Conservation (phyloP, 2,797 vertebrate species). For the Falco rusticolus region DNA sequence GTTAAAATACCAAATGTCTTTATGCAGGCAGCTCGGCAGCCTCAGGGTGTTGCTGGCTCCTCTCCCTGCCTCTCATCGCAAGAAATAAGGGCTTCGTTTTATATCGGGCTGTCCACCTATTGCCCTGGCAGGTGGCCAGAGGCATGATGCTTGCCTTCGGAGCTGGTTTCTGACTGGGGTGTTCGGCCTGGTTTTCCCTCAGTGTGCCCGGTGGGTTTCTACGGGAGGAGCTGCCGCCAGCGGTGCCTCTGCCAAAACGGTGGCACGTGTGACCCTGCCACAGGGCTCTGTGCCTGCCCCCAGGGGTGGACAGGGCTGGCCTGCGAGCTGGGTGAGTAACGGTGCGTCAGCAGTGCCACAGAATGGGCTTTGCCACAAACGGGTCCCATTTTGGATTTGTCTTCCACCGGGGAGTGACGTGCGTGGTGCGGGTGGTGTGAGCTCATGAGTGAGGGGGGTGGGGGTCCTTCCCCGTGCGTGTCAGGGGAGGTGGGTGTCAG, state of each 20-base stretch:
- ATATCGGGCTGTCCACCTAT: accelerated
- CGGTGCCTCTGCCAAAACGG: slow-evolving; percentile 89
- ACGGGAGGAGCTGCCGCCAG: slow-evolving; percentile 82
- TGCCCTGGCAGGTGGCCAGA: accelerated
- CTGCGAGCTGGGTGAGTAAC: slow-evolving; percentile 87
- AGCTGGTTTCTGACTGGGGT: background rate
- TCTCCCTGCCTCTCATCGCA: background rate
- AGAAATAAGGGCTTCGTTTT: accelerated
- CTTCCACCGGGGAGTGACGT: accelerated
- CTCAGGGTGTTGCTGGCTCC: accelerated
- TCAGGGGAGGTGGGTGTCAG: no score
- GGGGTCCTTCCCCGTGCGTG: no score
- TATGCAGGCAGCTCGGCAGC: background rate
- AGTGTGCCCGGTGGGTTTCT: slow-evolving; percentile 86
- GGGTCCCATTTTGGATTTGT: accelerated
- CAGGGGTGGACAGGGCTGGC: slow-evolving; percentile 87
- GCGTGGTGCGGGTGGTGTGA: background rate
- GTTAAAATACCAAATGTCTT: background rate
- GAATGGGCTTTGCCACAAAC: background rate
- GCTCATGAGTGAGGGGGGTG: no score
- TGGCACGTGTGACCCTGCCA: slow-evolving; percentile 82
- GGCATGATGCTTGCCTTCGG: background rate
- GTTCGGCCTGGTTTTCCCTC: background rate
- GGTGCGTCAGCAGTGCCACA: accelerated
- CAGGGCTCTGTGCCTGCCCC: slow-evolving; percentile 83